Evolutionary conservation across 2,888 invertebrate genomes (phyloP).

Genomic region (Ethmia dodecea): DNA sequence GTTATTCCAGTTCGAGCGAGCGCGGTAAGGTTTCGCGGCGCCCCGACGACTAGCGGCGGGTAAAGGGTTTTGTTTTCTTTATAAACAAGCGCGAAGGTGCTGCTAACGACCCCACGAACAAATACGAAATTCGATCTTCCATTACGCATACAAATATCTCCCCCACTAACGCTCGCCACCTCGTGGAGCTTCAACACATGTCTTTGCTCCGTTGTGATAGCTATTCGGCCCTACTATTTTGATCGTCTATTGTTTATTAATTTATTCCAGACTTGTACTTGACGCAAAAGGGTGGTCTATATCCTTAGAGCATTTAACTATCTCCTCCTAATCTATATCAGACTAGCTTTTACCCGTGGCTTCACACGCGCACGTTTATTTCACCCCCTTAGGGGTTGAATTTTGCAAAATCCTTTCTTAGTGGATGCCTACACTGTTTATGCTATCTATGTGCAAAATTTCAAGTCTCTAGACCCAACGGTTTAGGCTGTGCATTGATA

Average conservation of each 20-base stretch:
- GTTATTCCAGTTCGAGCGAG: constrained; percentile 9
- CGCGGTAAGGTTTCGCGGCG: constrained; percentile 41
- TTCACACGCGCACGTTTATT: too few species aligned
- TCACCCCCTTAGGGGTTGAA: too few species aligned
- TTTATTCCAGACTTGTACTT: constrained; percentile 35
- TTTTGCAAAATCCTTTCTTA: too few species aligned
- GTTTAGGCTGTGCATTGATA: too few species aligned
- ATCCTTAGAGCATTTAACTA: too few species aligned
- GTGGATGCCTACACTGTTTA: too few species aligned
- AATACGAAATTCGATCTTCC: constrained; percentile 76
- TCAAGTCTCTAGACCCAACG: too few species aligned
- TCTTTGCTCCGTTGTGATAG: constrained; percentile 55
- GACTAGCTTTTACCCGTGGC: too few species aligned
- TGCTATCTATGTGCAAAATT: too few species aligned
- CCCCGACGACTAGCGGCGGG: constrained; percentile 29
- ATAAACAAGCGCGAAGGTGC: constrained; percentile 72
- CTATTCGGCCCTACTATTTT: constrained; percentile 29
- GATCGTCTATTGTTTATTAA: constrained; percentile 34
- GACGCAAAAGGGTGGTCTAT: too few species aligned
- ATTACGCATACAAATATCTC: constrained; percentile 74
- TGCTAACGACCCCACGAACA: constrained; percentile 74
- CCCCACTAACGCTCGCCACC: constrained; percentile 39
- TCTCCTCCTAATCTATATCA: too few species aligned
- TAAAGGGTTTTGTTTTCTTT: constrained; percentile 74
- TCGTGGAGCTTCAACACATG: constrained; percentile 47